These are phyloP conservation scores for Alethe diademata DNA, from an alignment of 2,113 vertebrate species.

Conservation along the genomic window DNA sequence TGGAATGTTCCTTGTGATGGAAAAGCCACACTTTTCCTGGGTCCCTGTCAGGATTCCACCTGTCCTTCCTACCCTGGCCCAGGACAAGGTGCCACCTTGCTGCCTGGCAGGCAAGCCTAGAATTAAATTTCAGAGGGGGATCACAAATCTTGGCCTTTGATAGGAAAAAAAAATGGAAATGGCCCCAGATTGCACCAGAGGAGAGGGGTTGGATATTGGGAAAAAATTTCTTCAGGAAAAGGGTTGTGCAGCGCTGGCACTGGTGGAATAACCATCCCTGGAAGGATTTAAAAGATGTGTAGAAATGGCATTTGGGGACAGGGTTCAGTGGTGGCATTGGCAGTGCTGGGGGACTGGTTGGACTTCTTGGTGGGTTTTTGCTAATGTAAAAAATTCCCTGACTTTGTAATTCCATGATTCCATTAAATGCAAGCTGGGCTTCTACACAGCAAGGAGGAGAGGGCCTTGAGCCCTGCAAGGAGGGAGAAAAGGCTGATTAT, in stretches of 20 bases:
- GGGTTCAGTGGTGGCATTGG: not conserved
- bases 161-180: not conserved
- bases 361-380: not conserved
- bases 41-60: not conserved
- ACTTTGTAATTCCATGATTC: rapidly evolving
- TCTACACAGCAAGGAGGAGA: not conserved
- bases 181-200: not conserved
- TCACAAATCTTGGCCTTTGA: not conserved
- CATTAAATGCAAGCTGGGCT: rapidly evolving
- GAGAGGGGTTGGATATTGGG: not conserved
- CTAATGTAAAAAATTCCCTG: not conserved
- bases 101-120: rapidly evolving
- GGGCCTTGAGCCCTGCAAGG: not conserved
- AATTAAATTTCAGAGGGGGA: not conserved
- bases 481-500: not conserved
- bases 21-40: not conserved
- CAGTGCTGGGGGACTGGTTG: not conserved
- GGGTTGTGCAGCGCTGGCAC: rapidly evolving
- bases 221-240: not conserved
- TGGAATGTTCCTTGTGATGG: not conserved
- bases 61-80: not conserved
- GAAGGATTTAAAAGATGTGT: not conserved
- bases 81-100: not conserved
- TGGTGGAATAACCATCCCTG: not conserved
- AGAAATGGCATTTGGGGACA: not conserved